Evolutionary conservation across 2,888 invertebrate species (phyloP).

Genomic region (Chymomyza procnemis): DNA sequence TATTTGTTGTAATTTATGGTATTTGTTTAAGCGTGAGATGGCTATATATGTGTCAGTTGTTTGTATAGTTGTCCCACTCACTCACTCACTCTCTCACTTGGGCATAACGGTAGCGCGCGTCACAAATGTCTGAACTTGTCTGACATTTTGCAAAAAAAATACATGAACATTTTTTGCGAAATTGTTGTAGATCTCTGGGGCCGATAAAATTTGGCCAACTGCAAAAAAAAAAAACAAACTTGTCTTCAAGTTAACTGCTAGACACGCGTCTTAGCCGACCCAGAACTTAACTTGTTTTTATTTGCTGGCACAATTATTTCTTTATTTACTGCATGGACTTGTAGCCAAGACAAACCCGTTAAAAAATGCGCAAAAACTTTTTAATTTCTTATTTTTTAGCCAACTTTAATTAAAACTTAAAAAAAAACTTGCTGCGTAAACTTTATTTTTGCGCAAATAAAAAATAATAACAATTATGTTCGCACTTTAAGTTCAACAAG

Average conservation of each 20-base stretch:
- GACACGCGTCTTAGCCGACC: neutral
- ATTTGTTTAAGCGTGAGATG: neutral
- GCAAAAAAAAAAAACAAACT: too few species aligned
- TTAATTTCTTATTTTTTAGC: neutral
- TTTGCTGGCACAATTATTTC: neutral
- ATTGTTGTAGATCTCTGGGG: constrained; percentile 42
- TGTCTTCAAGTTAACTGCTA: neutral
- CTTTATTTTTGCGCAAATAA: constrained; percentile 1
- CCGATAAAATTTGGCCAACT: constrained; percentile 37
- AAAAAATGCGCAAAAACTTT: neutral
- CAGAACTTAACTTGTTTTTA: neutral
- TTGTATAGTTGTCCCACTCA: neutral
- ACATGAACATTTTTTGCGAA: constrained; percentile 21
- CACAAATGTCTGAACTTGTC: constrained; percentile 54
- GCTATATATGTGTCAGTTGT: neutral
- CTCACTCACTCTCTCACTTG: neutral
- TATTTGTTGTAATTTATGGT: constrained; percentile 2
- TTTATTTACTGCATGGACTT: too few species aligned
- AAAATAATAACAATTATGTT: neutral
- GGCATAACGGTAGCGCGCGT: constrained; percentile 48
- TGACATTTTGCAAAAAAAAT: constrained; percentile 9
- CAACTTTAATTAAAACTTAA: neutral
- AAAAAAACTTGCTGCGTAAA: neutral
- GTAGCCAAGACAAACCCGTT: neutral
- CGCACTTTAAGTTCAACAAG: neutral